Evolutionary conservation across 1,140 invertebrate species (phyloP).

Genomic region (Lysiphlebus fabarum): DNA sequence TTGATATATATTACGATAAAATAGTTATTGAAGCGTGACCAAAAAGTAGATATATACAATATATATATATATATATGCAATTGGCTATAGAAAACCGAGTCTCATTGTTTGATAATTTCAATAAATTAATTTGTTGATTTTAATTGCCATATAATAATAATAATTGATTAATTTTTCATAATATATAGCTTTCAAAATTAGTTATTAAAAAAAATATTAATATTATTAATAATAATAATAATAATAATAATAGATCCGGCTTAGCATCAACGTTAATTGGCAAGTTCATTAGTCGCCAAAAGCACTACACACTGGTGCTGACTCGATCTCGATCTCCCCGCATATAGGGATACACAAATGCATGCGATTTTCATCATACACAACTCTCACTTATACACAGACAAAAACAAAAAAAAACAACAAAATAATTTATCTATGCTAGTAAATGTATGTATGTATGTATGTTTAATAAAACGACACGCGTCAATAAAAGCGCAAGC

Average conservation of each 20-base stretch:
- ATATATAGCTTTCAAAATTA: no score
- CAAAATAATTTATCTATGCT: neutral
- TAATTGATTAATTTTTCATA: no score
- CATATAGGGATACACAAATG: slow-evolving; percentile 25
- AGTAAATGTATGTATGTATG: no score
- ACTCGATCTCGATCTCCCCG: slow-evolving; percentile 20
- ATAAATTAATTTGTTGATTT: neutral
- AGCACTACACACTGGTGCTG: neutral
- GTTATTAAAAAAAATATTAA: neutral
- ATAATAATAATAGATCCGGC: slow-evolving; percentile 6
- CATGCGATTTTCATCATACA: neutral
- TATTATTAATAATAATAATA: neutral
- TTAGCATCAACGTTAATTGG: slow-evolving; percentile 21
- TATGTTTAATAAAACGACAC: slow-evolving; percentile 11
- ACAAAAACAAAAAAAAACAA: slow-evolving; percentile 3
- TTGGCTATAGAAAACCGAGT: no score
- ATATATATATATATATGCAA: no score
- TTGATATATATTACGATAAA: slow-evolving; percentile 6
- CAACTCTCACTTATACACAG: slow-evolving; percentile 15
- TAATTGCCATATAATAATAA: neutral
- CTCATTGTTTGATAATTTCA: neutral
- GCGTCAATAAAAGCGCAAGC: slow-evolving; percentile 24
- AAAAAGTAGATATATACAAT: no score
- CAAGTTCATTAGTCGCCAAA: slow-evolving; percentile 16
- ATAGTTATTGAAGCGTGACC: neutral